These are phyloP conservation scores for Gastrophysa polygoni DNA, from an alignment of 2,888 invertebrate species.

Conservation along the genomic window DNA sequence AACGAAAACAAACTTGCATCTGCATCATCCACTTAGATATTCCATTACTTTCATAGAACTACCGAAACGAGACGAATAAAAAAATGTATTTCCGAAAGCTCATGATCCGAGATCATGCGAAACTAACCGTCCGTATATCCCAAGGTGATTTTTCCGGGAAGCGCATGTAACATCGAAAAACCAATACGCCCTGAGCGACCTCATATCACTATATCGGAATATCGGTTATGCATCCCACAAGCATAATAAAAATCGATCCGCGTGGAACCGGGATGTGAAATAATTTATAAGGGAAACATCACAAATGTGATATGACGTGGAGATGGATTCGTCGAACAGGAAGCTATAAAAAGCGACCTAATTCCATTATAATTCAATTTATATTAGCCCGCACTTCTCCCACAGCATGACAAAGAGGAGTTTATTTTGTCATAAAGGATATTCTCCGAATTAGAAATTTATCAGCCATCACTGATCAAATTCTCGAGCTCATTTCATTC, in stretches of 20 bases:
- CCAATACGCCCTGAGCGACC: slow-evolving; percentile 32
- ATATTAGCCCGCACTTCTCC: too few relatives aligned
- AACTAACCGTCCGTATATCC: slow-evolving; percentile 25
- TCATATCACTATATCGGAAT: slow-evolving; percentile 27
- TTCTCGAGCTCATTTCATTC: too few relatives aligned
- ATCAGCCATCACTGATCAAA: too few relatives aligned
- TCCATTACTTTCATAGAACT: slow-evolving; percentile 13
- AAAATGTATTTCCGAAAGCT: slow-evolving; percentile 14
- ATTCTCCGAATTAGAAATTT: too few relatives aligned
- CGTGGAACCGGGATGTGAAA: background rate
- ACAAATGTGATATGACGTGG: background rate
- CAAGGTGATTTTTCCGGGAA: slow-evolving; percentile 30
- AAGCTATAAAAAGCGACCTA: too few relatives aligned
- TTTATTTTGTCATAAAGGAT: too few relatives aligned
- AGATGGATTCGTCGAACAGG: background rate
- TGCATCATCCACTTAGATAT: background rate
- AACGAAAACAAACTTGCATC: background rate
- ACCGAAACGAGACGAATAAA: slow-evolving; percentile 14
- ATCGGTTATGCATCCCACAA: slow-evolving; percentile 22
- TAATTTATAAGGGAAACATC: slow-evolving; percentile 14
- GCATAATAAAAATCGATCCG: slow-evolving; percentile 21
- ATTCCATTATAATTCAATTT: too few relatives aligned
- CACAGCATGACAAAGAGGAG: too few relatives aligned
- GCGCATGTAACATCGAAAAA: slow-evolving; percentile 31
- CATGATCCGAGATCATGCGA: slow-evolving; percentile 18